Evolutionary conservation across 2,797 vertebrate species (phyloP), one percentile per base, ranked within the genome.

Genomic region (Rhinichthys osculus): DNA sequence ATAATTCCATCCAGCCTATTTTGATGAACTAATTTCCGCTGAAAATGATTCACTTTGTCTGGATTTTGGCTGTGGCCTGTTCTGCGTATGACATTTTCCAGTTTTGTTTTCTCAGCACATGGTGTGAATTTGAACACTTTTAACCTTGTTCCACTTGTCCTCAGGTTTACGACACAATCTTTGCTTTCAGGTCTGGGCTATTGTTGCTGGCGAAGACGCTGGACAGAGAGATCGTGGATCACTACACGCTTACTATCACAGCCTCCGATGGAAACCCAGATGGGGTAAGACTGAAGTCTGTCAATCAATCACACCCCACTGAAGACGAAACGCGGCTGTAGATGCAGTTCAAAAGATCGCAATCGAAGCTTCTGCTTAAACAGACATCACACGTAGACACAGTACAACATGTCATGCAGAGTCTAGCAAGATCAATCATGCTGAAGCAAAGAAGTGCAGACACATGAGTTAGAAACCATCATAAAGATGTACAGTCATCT

Each of bases 171-270:
- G 23, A 77, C 30, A 50, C 21, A 2, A 17, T 71, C 47, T 70
- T 72, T 73, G 0, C 90, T 88, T 73, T 67, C 94, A 99, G 98
- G 88, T 95, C 96, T 44, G 98, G 98, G 47, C 95, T 96, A 90
- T 94, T 99, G 92, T 91, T 96, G 85, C 95, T 99, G 94, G 95
- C 94, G 76, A 97, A 97, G 90, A 91, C 96, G 38, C 91, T 99
- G 95, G 98, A 99, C 95, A 95, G 98, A 59, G 98, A 99, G 90
- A 95, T 95, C 90, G 95, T 95, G 0, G 98, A 99, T 92, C 96
- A 94, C 91, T 99, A 99, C 88, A 96, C 96, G 88, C 95, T 99
- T 89, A 96, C 96, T 80, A 93, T 99, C 88, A 98, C 97, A 0
- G 98, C 98, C 70, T 97, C 97, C 0, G 98, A 99, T 27, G 96